phyloP scores from a whole-genome alignment of 2,888 invertebrate species.

The Eupithecia vulgata region DNA sequence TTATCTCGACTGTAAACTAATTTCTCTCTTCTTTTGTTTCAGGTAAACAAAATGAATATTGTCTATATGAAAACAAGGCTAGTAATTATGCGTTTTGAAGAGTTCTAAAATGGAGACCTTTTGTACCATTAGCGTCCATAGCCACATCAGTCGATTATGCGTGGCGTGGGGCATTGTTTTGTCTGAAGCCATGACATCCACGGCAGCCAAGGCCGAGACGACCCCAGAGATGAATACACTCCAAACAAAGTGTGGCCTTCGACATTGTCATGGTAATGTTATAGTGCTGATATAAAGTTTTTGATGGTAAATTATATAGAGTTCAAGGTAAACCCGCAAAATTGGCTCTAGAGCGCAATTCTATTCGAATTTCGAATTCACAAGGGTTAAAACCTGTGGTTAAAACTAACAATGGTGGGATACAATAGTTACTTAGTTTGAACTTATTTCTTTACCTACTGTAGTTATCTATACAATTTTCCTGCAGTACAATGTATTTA shows the following conservation, averaged over 20 bases:
- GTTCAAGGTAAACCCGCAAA: not conserved
- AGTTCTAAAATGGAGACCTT: not conserved
- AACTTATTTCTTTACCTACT: too few species aligned
- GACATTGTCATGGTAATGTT: slow-evolving; percentile 17
- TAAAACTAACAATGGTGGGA: too few species aligned
- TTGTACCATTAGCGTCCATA: not conserved
- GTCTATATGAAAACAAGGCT: not conserved
- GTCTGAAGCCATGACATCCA: slow-evolving; percentile 26
- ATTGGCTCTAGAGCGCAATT: too few species aligned
- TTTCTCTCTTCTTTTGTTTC: slow-evolving; percentile 15
- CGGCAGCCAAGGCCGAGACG: slow-evolving; percentile 14
- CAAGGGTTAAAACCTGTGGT: too few species aligned
- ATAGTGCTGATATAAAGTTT: slow-evolving; percentile 5
- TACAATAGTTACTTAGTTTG: too few species aligned
- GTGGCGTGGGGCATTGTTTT: slow-evolving; percentile 10
- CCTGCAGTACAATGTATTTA: too few species aligned
- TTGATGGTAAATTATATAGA: not conserved
- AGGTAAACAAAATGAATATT: slow-evolving; percentile 17
- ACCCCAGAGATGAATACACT: slow-evolving; percentile 29
- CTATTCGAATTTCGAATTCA: too few species aligned
- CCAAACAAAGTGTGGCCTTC: slow-evolving; percentile 28
- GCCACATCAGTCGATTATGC: not conserved
- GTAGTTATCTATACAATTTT: too few species aligned
- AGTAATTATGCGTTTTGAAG: not conserved
- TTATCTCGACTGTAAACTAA: not conserved